Evolutionary conservation across 1,140 invertebrate species (phyloP).

Genomic region (Muscidifurax raptorellus): DNA sequence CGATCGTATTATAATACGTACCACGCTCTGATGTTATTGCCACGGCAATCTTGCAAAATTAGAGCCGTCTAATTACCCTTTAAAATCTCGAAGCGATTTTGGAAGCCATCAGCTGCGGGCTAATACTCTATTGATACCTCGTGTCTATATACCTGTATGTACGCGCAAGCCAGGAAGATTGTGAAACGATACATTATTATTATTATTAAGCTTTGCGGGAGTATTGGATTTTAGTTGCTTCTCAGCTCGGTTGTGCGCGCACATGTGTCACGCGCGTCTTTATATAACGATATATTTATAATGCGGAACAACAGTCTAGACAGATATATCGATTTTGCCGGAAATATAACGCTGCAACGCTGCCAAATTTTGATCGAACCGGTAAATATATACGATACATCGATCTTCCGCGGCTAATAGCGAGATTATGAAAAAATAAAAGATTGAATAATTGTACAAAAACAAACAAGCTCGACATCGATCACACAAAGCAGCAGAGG

Average conservation of each 20-base stretch:
- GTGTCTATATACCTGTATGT: background rate
- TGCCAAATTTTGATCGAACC: too few species aligned
- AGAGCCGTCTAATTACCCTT: constrained; percentile 26
- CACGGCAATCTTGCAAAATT: constrained; percentile 1
- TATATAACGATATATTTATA: background rate
- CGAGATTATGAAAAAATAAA: background rate
- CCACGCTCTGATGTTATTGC: constrained; percentile 46
- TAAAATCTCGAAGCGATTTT: constrained; percentile 2
- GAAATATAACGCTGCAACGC: too few species aligned
- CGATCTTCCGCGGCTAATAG: too few species aligned
- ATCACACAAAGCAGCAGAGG: background rate
- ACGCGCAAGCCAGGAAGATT: background rate
- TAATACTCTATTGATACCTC: background rate
- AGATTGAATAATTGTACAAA: constrained; percentile 3
- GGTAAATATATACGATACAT: too few species aligned
- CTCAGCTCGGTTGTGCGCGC: too few species aligned
- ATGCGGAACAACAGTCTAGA: background rate
- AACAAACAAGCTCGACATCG: background rate
- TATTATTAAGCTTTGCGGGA: background rate
- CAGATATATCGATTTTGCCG: background rate
- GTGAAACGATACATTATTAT: background rate
- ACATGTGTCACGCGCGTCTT: background rate
- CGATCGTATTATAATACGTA: constrained; percentile 25
- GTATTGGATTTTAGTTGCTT: background rate
- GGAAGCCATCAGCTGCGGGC: background rate